phyloP scores from a whole-genome alignment of 2,888 invertebrate species.

The Tuta absoluta region DNA sequence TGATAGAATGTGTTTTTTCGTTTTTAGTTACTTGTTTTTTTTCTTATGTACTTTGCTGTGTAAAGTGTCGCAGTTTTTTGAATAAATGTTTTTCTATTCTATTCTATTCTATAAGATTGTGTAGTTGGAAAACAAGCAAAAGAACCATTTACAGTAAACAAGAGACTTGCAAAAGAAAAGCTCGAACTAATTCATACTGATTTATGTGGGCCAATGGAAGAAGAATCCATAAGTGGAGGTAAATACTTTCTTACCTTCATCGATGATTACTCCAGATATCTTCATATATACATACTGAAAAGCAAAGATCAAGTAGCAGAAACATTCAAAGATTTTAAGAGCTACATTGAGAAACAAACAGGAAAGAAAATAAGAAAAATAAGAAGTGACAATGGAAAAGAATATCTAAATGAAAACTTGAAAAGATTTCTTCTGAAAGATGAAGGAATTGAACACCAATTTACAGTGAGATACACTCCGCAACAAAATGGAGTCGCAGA shows the following conservation, averaged over 20 bases:
- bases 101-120: neutral
- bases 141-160: conserved; percentile 28
- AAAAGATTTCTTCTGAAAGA: conserved; percentile 23
- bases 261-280: conserved; percentile 28
- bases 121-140: conserved; percentile 34
- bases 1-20: too few species aligned
- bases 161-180: conserved; percentile 22
- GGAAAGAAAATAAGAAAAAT: conserved; percentile 29
- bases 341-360: conserved; percentile 34
- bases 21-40: too few species aligned
- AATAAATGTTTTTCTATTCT: too few species aligned
- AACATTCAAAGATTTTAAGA: conserved; percentile 26
- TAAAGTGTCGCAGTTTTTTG: too few species aligned
- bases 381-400: conserved; percentile 34
- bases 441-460: conserved; percentile 30
- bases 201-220: conserved; percentile 27
- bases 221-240: conserved; percentile 19
- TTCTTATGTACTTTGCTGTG: too few species aligned
- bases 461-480: conserved; percentile 33
- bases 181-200: conserved; percentile 16
- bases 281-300: conserved; percentile 25
- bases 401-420: conserved; percentile 34
- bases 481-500: conserved; percentile 45
- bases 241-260: conserved; percentile 31
- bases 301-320: conserved; percentile 24